These are phyloP conservation scores for Nycticebus coucang DNA, from an alignment of 2,113 vertebrate genomes.

Conservation along the genomic window DNA sequence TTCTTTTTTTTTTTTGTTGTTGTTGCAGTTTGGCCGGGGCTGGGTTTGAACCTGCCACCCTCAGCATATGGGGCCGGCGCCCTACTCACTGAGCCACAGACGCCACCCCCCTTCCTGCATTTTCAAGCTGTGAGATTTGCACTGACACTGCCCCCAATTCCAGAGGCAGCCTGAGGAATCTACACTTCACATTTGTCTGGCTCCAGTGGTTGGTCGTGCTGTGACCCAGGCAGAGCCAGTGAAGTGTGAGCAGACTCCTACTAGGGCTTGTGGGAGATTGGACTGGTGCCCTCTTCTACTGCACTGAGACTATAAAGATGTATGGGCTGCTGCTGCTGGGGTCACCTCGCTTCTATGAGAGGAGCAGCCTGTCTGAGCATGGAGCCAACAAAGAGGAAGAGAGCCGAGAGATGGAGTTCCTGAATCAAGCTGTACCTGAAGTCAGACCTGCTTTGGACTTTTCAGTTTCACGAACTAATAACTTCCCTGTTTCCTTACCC, in stretches of 20 bases:
- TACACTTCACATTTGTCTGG: rapidly evolving
- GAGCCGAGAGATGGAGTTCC: background rate
- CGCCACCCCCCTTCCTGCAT: too few relatives aligned
- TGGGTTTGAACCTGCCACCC: too few relatives aligned
- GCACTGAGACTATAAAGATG: background rate
- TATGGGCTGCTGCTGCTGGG: background rate
- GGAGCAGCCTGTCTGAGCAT: background rate
- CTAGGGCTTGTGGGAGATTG: background rate
- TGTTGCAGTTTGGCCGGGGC: too few relatives aligned
- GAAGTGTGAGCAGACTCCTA: background rate
- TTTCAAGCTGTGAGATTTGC: background rate
- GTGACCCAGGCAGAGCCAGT: background rate
- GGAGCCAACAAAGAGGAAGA: background rate
- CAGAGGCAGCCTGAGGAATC: background rate
- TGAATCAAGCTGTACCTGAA: background rate
- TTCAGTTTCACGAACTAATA: background rate
- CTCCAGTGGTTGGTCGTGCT: background rate
- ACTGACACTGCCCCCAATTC: background rate
- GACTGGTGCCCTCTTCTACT: background rate
- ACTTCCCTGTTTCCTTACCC: background rate
- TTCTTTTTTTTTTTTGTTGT: too few relatives aligned
- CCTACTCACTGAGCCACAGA: too few relatives aligned
- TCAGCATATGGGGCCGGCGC: too few relatives aligned
- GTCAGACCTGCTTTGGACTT: background rate
- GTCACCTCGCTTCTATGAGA: background rate